A percentile compares a stretch with the other conserved stretches of the same genome.
phyloP scores from a whole-genome alignment of 2,113 vertebrate species.

The Apteryx mantelli region DNA sequence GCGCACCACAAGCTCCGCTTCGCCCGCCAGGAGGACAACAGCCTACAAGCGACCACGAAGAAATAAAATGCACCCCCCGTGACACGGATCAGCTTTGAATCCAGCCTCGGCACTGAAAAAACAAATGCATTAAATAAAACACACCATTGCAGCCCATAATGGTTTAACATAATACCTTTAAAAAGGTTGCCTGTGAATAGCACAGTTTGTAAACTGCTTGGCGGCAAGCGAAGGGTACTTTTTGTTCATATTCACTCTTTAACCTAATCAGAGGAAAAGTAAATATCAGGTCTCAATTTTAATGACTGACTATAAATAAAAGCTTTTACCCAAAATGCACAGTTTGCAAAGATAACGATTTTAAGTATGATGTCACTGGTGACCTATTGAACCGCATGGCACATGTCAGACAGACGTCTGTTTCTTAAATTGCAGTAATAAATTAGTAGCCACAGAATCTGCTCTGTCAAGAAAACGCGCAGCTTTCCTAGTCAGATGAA shows the following conservation, averaged over 20 bases:
- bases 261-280: conserved; percentile 65
- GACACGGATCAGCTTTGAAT: neutral
- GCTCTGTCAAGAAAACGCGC: conserved; percentile 11
- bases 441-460: conserved; percentile 63
- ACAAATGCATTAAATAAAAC: conserved; percentile 3
- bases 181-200: neutral
- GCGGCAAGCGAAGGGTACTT: conserved; percentile 8
- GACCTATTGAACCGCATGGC: conserved; percentile 65
- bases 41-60: neutral
- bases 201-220: conserved; percentile 6
- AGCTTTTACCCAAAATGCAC: conserved; percentile 62
- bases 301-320: conserved; percentile 68
- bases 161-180: conserved; percentile 14
- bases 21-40: neutral
- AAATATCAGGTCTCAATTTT: conserved; percentile 64
- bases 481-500: conserved; percentile 42
- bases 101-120: neutral
- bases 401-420: conserved; percentile 70
- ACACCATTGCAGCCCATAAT: neutral
- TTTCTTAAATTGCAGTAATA: conserved; percentile 72
- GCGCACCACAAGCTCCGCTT: too few species aligned
- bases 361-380: conserved; percentile 65
- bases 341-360: conserved; percentile 55
- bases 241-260: conserved; percentile 55
- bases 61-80: neutral